Percentiles rank a stretch among this genome's conserved stretches.
Conservation (phyloP, 2,888 invertebrate genomes). For the Monoplex corrugatus region DNA sequence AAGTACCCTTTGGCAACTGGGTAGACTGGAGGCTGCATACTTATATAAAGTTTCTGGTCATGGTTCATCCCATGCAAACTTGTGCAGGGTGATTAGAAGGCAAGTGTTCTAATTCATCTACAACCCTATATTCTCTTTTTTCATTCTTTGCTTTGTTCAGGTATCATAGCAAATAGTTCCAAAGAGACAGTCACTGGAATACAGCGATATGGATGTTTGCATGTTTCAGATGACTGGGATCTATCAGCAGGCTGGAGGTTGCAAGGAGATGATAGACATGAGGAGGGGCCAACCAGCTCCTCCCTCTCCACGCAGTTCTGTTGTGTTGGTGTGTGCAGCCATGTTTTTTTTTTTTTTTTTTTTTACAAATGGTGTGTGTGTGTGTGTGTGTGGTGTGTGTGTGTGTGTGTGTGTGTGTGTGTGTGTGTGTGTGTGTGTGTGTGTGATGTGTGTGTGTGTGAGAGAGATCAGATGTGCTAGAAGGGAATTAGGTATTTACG, state of each 20-base stretch:
- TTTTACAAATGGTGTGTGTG: too few relatives aligned
- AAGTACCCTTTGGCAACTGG: too few relatives aligned
- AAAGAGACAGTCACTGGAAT: too few relatives aligned
- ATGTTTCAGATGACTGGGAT: neutral
- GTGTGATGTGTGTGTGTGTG: conserved; percentile 24
- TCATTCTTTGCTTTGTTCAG: too few relatives aligned
- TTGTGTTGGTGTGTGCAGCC: conserved; percentile 42
- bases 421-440: neutral
- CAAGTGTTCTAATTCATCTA: too few relatives aligned
- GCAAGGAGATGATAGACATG: neutral
- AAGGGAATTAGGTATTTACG: too few relatives aligned
- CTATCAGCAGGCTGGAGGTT: neutral
- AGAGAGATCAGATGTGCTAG: neutral
- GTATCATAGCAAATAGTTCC: too few relatives aligned
- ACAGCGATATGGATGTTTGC: neutral
- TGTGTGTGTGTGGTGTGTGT: neutral
- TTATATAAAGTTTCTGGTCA: too few relatives aligned
- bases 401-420: neutral
- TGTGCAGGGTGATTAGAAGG: too few relatives aligned
- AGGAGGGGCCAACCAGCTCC: conserved; percentile 52
- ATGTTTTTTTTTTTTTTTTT: neutral
- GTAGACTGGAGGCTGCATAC: too few relatives aligned
- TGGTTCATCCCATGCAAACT: too few relatives aligned
- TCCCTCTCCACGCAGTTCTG: conserved; percentile 56
- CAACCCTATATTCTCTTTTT: too few relatives aligned